Percentiles rank a stretch among this genome's conserved stretches.
Conservation (phyloP, 1,140 invertebrate genomes). For the Drosophila paulistorum region DNA sequence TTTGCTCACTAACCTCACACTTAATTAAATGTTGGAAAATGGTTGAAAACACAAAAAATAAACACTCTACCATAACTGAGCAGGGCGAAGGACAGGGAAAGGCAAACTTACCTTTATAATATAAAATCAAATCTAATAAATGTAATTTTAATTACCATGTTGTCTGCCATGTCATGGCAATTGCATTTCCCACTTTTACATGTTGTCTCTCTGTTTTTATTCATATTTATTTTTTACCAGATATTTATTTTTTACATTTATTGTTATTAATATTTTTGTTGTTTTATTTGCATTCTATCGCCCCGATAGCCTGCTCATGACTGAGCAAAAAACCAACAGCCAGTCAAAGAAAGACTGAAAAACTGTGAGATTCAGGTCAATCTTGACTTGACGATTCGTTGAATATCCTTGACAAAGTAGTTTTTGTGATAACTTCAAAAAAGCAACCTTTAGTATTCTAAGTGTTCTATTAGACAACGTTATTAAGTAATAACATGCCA, state of each 20-base stretch:
- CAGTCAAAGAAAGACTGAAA: not conserved
- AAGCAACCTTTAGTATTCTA: too few species aligned
- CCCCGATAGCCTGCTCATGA: constrained; percentile 28
- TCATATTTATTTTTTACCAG: not conserved
- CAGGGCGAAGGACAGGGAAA: not conserved
- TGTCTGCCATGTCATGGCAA: constrained; percentile 35
- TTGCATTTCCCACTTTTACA: constrained; percentile 9
- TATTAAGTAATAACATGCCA: too few species aligned
- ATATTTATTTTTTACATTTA: not conserved
- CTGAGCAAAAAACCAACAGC: constrained; percentile 18
- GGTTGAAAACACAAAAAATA: not conserved
- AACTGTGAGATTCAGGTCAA: not conserved
- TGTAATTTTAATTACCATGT: constrained; percentile 67
- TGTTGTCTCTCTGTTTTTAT: not conserved
- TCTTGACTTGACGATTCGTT: not conserved
- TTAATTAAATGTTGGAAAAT: constrained; percentile 62
- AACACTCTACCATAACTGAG: too few species aligned
- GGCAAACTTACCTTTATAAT: constrained; percentile 46
- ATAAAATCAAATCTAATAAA: constrained; percentile 66
- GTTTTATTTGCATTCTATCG: constrained; percentile 29
- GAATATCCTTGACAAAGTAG: not conserved
- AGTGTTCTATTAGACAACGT: too few species aligned
- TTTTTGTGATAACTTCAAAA: too few species aligned
- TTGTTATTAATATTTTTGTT: constrained; percentile 16
- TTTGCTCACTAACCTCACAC: constrained; percentile 38